Evolutionary conservation across 1,140 invertebrate species (phyloP).

Genomic region (Psilanteris sp.): DNA sequence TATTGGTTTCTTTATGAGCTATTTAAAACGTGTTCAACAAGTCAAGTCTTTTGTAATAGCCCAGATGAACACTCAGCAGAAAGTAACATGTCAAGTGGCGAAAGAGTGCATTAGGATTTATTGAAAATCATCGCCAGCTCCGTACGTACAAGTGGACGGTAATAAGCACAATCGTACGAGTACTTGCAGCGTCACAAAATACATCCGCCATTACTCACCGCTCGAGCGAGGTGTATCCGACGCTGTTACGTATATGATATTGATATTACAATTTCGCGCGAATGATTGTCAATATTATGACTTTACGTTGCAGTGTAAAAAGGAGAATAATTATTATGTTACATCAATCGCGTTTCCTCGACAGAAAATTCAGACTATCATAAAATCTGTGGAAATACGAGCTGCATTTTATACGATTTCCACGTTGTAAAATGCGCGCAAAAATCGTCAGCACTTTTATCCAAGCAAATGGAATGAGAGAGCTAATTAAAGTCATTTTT

Average conservation of each 20-base stretch:
- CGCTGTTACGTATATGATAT: slow-evolving; percentile 24
- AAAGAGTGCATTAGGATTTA: slow-evolving; percentile 60
- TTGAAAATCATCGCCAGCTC: slow-evolving; percentile 55
- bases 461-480: too few species aligned
- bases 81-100: slow-evolving; percentile 59
- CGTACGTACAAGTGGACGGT: slow-evolving; percentile 32
- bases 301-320: too few species aligned
- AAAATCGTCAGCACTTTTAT: too few species aligned
- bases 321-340: too few species aligned
- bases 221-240: not conserved
- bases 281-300: slow-evolving; percentile 18
- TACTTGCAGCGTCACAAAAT: slow-evolving; percentile 36
- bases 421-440: too few species aligned
- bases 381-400: too few species aligned
- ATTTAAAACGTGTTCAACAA: slow-evolving; percentile 61
- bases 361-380: too few species aligned
- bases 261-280: slow-evolving; percentile 32
- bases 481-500: too few species aligned
- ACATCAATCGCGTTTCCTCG: too few species aligned
- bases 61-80: slow-evolving; percentile 57
- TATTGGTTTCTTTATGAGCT: slow-evolving; percentile 50
- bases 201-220: slow-evolving; percentile 18
- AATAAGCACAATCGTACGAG: slow-evolving; percentile 45
- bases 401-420: too few species aligned
- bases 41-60: slow-evolving; percentile 57